Evolutionary conservation across 2,113 vertebrate species (phyloP).

Genomic region (Muntiacus reevesi): DNA sequence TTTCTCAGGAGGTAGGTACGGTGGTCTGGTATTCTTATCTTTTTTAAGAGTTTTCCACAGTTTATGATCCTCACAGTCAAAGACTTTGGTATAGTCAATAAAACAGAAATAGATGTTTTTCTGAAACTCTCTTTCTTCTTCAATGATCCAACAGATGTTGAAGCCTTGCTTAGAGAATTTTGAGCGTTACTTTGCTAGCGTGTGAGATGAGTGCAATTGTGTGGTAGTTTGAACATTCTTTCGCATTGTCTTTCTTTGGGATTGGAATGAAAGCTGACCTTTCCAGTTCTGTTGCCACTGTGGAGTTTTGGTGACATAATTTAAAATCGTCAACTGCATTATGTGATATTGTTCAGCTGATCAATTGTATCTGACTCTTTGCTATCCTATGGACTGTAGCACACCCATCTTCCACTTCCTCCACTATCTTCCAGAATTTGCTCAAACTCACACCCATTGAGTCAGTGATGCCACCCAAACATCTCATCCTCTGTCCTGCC

Average conservation of each 20-base stretch:
- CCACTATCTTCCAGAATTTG: not conserved
- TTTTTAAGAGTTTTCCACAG: not conserved
- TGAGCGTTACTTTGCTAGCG: not conserved
- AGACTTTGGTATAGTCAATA: not conserved
- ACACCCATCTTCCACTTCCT: not conserved
- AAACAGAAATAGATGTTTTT: not conserved
- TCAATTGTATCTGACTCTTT: not conserved
- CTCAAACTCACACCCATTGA: not conserved
- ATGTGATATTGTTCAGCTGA: not conserved
- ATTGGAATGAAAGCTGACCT: not conserved
- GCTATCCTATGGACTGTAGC: not conserved
- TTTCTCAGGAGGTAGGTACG: not conserved
- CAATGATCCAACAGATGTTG: not conserved
- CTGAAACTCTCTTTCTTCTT: not conserved
- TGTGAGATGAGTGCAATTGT: not conserved
- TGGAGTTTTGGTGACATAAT: not conserved
- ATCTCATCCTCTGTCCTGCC: not conserved
- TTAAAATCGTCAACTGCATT: not conserved
- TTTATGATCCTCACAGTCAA: not conserved
- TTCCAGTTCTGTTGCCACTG: not conserved
- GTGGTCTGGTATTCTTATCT: not conserved
- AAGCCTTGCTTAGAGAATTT: not conserved
- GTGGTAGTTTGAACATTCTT: not conserved
- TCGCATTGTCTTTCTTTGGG: not conserved
- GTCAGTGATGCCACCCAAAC: not conserved